Conservation (phyloP, 1,140 invertebrate species). For the Eueides isabella region DNA sequence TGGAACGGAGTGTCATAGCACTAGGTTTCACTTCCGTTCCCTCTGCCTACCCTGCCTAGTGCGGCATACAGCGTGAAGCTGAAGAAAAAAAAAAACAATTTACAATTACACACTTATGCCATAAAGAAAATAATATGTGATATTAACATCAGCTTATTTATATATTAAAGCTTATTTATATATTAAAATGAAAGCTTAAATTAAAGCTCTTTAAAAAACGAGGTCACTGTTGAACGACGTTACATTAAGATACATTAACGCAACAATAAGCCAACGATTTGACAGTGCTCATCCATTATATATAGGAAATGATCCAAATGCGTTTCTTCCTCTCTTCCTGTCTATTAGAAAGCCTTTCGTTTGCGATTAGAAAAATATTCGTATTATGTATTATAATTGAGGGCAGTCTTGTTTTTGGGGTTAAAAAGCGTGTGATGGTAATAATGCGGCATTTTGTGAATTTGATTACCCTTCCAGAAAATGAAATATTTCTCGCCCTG, state of each 20-base stretch:
- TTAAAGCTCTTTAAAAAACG: background rate
- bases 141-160: background rate
- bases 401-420: no score
- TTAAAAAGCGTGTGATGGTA: no score
- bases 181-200: background rate
- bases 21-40: no score
- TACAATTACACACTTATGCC: background rate
- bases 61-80: background rate
- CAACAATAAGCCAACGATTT: background rate
- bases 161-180: background rate
- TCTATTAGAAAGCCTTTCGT: background rate
- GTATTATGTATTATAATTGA: background rate
- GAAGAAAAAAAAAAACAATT: background rate
- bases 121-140: no score
- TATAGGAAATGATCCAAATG: constrained; percentile 1
- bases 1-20: background rate
- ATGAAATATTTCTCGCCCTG: no score
- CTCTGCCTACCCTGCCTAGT: background rate
- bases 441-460: no score
- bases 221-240: background rate
- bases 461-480: no score
- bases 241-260: background rate
- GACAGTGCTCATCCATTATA: constrained; percentile 1
- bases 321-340: background rate
- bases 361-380: background rate